A percentile compares a stretch with the other conserved stretches of the same genome.
Conservation (phyloP, 2,888 invertebrate genomes). For the Acanthosepion pharaonis region DNA sequence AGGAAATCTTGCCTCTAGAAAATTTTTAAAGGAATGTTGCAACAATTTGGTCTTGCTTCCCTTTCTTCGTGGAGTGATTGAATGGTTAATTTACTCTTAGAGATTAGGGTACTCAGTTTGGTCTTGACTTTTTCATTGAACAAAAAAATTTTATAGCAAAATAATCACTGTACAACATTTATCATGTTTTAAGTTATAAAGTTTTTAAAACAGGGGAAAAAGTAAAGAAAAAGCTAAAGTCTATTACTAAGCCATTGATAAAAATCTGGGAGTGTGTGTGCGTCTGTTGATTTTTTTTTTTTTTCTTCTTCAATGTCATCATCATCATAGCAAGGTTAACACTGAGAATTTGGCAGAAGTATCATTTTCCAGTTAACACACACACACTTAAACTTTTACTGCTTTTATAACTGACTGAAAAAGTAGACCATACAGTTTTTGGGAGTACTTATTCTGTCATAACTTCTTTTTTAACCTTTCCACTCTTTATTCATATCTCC, state of each 20-base stretch:
- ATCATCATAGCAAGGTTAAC: constrained; percentile 12
- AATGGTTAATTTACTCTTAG: neutral
- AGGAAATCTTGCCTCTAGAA: neutral
- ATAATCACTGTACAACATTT: neutral
- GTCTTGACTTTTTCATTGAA: constrained; percentile 8
- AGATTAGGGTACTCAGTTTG: constrained; percentile 33
- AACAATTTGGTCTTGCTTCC: constrained; percentile 4
- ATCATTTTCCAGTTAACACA: neutral
- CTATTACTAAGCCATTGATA: neutral
- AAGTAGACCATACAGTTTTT: constrained; percentile 15
- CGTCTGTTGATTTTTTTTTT: neutral
- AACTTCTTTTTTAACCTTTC: neutral
- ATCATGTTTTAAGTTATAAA: too few relatives aligned
- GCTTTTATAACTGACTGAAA: constrained; percentile 33
- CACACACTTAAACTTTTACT: neutral
- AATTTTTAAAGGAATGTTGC: constrained; percentile 44
- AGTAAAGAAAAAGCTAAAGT: neutral
- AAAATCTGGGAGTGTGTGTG: constrained; percentile 21
- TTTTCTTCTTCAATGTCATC: neutral
- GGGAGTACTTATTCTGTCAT: neutral
- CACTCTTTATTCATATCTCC: neutral
- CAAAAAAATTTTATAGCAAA: neutral
- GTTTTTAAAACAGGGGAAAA: too few relatives aligned
- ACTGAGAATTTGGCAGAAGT: neutral
- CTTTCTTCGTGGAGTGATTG: constrained; percentile 37